Conservation (phyloP, 2,797 vertebrate species). For the Pipistrellus pipistrellus region DNA sequence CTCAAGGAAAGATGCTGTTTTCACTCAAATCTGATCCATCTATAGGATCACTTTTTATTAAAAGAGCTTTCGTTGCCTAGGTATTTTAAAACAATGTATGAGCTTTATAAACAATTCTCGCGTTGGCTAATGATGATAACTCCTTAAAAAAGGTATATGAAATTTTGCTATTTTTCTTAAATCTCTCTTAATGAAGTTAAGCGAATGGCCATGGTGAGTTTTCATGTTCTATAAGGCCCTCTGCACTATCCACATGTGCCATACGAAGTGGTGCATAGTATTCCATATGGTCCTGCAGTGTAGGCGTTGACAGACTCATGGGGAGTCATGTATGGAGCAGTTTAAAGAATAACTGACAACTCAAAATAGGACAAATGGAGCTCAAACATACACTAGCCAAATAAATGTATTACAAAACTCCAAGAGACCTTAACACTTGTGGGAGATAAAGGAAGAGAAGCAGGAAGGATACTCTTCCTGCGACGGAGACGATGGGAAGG, state of each 20-base stretch:
- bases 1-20: not conserved
- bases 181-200: not conserved
- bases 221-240: not conserved
- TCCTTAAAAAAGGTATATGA: not conserved
- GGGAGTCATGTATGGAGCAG: not conserved
- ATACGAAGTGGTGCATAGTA: not conserved
- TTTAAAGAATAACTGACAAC: not conserved
- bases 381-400: not conserved
- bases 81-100: conserved; percentile 42
- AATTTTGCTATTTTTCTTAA: conserved; percentile 16
- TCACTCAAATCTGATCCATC: not conserved
- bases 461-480: not conserved
- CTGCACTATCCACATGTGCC: accelerated
- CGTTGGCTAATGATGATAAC: conserved; percentile 24
- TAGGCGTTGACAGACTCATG: not conserved
- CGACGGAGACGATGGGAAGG: not conserved
- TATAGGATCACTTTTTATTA: not conserved
- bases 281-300: accelerated
- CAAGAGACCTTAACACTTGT: not conserved
- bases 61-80: not conserved
- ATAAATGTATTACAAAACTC: not conserved
- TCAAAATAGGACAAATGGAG: not conserved
- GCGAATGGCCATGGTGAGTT: not conserved
- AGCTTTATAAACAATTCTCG: not conserved
- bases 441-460: not conserved